Percentiles rank a stretch among this genome's conserved stretches.
These are phyloP conservation scores for Encarsia formosa DNA, from an alignment of 2,888 invertebrate genomes.

Conservation along the genomic window DNA sequence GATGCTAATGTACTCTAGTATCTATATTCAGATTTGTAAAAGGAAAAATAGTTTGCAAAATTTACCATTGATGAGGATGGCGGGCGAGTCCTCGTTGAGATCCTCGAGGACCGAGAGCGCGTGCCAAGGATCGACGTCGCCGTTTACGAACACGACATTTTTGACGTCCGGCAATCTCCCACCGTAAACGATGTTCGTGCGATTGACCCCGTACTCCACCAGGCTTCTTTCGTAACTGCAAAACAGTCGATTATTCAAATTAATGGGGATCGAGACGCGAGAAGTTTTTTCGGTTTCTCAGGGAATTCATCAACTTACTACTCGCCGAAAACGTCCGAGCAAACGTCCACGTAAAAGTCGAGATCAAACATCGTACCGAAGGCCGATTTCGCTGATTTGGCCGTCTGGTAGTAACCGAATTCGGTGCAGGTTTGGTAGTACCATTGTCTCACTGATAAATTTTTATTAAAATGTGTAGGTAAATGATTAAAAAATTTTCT, in stretches of 20 bases:
- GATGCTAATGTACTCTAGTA: neutral
- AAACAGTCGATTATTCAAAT: neutral
- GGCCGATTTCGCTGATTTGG: slow-evolving; percentile 59
- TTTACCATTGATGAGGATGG: slow-evolving; percentile 42
- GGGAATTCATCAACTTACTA: slow-evolving; percentile 36
- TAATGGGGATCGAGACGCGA: neutral
- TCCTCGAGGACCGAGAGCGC: slow-evolving; percentile 54
- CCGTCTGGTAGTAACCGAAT: slow-evolving; percentile 79
- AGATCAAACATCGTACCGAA: slow-evolving; percentile 58
- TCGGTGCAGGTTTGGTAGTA: slow-evolving; percentile 82
- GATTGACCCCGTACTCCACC: slow-evolving; percentile 48
- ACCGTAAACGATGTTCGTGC: slow-evolving; percentile 55
- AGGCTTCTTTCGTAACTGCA: slow-evolving; percentile 35
- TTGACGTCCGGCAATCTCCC: slow-evolving; percentile 54
- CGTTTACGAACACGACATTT: slow-evolving; percentile 59
- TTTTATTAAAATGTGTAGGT: too few relatives aligned
- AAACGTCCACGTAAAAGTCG: slow-evolving; percentile 53
- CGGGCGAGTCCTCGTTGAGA: slow-evolving; percentile 36
- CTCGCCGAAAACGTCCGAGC: slow-evolving; percentile 51
- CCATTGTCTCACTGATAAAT: slow-evolving; percentile 71
- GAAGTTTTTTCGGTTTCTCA: neutral
- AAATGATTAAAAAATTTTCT: too few relatives aligned
- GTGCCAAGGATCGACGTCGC: slow-evolving; percentile 61
- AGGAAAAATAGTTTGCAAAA: too few relatives aligned
- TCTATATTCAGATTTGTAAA: too few relatives aligned